Evolutionary conservation across 2,888 invertebrate species (phyloP), one percentile per base, ranked within the genome.

Genomic region (Callimorpha dominula): DNA sequence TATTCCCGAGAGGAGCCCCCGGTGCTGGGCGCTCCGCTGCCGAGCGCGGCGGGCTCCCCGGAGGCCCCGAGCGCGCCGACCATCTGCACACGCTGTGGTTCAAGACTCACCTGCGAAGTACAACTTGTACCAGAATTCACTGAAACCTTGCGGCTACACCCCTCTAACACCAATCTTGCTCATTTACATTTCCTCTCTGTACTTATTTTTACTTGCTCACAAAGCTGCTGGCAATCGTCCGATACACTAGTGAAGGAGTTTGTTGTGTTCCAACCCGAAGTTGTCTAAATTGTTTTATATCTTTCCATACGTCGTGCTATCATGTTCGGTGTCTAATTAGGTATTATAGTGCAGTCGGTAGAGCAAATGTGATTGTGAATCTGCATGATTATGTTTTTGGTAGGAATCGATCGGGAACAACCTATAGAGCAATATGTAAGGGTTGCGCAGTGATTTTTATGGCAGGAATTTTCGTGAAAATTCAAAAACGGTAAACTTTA

Each of bases 161-260:
- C 96, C 15, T 95, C 92, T 52, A 96, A 96, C 76, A 86, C 91
- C 4, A 92, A 96, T 40, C 91, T 96, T 14, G 84, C 95, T 9
- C 96, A 97, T 79, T 92, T 98, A 62, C 99, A 99, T 91, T 99
- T 98, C 90, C 98, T 99, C 12, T 98, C 98, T n/a, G 97, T 98
- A 4, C 93, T 98, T 17, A 94, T 99, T 20, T 99, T 97, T 89
- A 98, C 98, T 1, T 99, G 99, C 90, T 94, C 96, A 60, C 96
- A 97, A 85, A 98, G 98, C 88, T 99, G 99, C 92, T 99, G 99
- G 99, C 96, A 97, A 71, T 94, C 96, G 0, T 96, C 96, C 6
- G 97, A 97, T 83, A 96, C 95, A 62, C 95, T 96, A 81, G 96
- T 97, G 72, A 96, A 96, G 79, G 98, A 98, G 93, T 96, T 96